Evolutionary conservation across 2,797 vertebrate species (phyloP).

Genomic region (Schizopygopsis malacanthus): DNA sequence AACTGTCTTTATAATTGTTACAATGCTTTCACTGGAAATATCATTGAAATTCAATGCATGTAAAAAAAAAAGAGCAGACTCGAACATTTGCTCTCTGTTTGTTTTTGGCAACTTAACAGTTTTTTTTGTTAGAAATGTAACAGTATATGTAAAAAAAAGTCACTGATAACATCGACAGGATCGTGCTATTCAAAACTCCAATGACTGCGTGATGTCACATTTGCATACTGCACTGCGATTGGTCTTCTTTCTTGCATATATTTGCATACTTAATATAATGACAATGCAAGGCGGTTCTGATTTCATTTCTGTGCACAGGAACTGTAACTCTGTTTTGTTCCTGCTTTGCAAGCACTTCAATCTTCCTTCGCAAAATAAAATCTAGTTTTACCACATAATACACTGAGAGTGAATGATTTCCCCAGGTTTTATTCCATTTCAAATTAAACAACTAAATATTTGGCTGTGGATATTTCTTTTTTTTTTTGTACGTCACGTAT

Average conservation of each 20-base stretch:
- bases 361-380: neutral
- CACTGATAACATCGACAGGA: neutral
- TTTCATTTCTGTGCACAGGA: neutral
- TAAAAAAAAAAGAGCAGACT: neutral
- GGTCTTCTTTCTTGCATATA: neutral
- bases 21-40: neutral
- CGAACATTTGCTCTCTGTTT: neutral
- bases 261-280: slow-evolving; percentile 3
- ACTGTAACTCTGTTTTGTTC: neutral
- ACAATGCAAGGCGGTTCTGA: neutral
- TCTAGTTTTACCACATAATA: neutral
- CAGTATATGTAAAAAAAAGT: neutral
- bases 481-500: neutral
- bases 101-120: neutral
- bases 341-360: neutral
- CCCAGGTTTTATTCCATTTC: neutral
- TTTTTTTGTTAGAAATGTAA: neutral
- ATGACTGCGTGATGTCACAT: neutral
- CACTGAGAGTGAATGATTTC: neutral
- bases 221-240: neutral
- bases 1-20: neutral
- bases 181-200: neutral
- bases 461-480: slow-evolving; percentile 12
- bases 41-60: neutral
- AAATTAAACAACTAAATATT: neutral